Base-by-base conservation (phyloP, 2,797 vertebrate species). In the Danio albolineatus region DNA sequence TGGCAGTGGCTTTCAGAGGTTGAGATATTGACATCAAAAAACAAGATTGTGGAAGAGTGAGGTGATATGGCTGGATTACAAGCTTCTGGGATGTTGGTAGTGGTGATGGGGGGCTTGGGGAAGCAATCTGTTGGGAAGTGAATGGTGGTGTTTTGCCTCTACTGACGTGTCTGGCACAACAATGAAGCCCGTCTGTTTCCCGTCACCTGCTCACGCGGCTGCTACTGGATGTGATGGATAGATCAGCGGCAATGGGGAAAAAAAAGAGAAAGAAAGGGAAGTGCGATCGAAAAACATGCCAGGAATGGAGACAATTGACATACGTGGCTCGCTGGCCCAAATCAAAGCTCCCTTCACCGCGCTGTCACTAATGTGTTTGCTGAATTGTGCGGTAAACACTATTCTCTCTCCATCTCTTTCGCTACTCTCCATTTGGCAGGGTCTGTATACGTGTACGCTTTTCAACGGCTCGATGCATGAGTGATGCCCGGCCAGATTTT, bases 351-450 rank as follows among this genome's bases (percentile, higher is more conserved):
- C 85, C 86, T 87, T 90, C 89, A 88, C 57, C 85, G 84, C 56
- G 59, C 88, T 92, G 92, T 92, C 93, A 92, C 54, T 82, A 78
- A 83, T 80, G 87, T 89, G 91, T 87, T 90, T 54, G 61, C 16
- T 59, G 14, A 17, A 73, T 76, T 80, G n/a, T 41, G 14, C 28
- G 39, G 74, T 56, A 71, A 59, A 73, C 28, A 61, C 10, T 49
- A 16, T 60, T 51, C 51, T 71, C 9, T 28, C 44, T 44, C 54
- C 28, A 62, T 43, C 53, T 41, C 39, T 64, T 64, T 67, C 7
- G 7, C 51, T 61, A 57, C 38, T 77, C 46, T 78, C 73, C 60
- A 51, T 48, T 67, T 46, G 48, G 54, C 60, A 57, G 67, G 39
- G 41, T 54, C 69, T 77, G 21, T 44, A 28, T 28, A 49, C 56